These are phyloP conservation scores for Muscicapa adusta DNA, from an alignment of 2,113 vertebrate species.

Conservation along the genomic window DNA sequence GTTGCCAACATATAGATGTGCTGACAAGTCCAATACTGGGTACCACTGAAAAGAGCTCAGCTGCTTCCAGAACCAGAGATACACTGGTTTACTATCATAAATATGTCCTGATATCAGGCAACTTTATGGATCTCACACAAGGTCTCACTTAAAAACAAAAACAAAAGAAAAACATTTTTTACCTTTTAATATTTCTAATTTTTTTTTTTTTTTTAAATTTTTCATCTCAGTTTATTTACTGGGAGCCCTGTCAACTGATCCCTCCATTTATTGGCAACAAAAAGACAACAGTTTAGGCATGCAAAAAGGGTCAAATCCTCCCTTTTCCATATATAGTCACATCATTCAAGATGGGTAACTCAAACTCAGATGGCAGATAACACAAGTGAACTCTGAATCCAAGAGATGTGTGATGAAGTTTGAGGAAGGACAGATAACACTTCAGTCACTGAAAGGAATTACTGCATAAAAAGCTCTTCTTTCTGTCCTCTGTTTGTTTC, in stretches of 20 bases:
- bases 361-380: slow-evolving; percentile 14
- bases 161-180: not conserved
- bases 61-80: not conserved
- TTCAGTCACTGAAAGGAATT: not conserved
- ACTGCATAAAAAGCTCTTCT: not conserved
- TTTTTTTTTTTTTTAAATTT: not conserved
- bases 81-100: not conserved
- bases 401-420: not conserved
- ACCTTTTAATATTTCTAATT: not conserved
- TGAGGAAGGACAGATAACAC: not conserved
- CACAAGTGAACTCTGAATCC: not conserved
- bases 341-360: not conserved
- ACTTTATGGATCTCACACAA: not conserved
- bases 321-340: not conserved
- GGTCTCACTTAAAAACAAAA: not conserved
- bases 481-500: not conserved
- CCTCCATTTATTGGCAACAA: not conserved
- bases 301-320: not conserved
- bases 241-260: not conserved
- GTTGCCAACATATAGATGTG: not conserved
- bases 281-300: not conserved
- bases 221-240: not conserved
- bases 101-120: not conserved
- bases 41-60: not conserved
- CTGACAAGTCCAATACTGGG: not conserved